Evolutionary conservation across 2,888 invertebrate species (phyloP), one percentile per base, ranked within the genome.

Genomic region (Galeruca laticollis): DNA sequence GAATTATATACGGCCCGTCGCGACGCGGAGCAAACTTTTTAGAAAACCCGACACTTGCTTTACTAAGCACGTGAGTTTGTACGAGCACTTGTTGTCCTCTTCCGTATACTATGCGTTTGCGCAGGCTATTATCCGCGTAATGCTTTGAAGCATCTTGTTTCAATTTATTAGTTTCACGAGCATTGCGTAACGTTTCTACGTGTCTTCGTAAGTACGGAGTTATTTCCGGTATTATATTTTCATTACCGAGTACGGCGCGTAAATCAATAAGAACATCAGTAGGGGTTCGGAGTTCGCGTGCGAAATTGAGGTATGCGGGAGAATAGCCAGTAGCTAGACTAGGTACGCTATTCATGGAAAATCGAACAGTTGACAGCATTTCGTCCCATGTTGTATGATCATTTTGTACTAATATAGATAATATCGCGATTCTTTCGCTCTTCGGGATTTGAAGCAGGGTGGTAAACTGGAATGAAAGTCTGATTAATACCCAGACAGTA

Each of bases 301-400:
- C n/a, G n/a, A n/a, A 74, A 68, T 5, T 81, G 21, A 56, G 82
- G 40, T 76, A 83, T 0, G 84, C 83, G 4, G 84, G 76, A 1
- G 82, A 75, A 31, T 72, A 76, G 0, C 81, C 80, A 2, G 71
- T 75, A 26, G 40, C 26, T 10, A 60, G 21, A 18, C 66, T 68
- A 2, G 26, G 15, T 10, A 2, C 77, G 0, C 82, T 80, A 52
- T 85, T 86, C 79, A 85, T 82, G 0, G 84, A 82, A 63, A 85
- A 86, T 0, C 84, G 70, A 2, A 78, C 59, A n/a, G 54, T 33
- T 5, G 73, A 33, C 15, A 75, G 31, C 18, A 59, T 59, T 10
- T 57, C 26, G 3, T 60, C 49, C 83, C 83, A 85, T 1, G 15
- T 37, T 0, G 18, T 40, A 56, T 84, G 84, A 9, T 81, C 47